Percentiles rank a stretch among this genome's conserved stretches.
These are phyloP conservation scores for Syrrhaptes paradoxus DNA, from an alignment of 2,113 vertebrate genomes.

Conservation along the genomic window DNA sequence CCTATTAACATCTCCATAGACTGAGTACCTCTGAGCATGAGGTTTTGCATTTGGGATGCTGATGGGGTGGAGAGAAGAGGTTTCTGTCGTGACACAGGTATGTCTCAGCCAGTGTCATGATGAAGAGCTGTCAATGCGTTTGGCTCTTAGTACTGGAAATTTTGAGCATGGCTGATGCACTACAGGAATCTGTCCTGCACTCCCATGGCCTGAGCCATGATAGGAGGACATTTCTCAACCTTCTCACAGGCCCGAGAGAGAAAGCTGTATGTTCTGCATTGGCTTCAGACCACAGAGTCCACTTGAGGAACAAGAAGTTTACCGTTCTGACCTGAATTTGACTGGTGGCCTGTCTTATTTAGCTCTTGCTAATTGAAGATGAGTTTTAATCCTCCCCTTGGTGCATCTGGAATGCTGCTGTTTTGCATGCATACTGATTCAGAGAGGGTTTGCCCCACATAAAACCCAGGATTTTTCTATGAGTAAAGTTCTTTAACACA, in stretches of 20 bases:
- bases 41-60: background rate
- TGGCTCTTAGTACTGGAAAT: background rate
- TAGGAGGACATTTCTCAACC: background rate
- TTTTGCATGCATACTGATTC: fast-evolving
- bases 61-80: background rate
- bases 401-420: background rate
- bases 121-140: background rate
- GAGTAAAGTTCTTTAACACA: background rate
- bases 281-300: background rate
- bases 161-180: background rate
- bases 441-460: background rate
- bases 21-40: background rate
- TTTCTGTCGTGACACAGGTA: background rate
- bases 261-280: background rate
- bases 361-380: background rate
- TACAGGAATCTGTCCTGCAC: background rate
- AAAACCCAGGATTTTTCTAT: background rate
- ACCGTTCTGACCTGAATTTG: background rate
- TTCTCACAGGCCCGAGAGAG: background rate
- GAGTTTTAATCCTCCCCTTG: background rate
- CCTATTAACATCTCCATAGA: background rate
- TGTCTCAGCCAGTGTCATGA: background rate
- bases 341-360: background rate
- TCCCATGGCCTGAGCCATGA: background rate
- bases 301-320: background rate